phyloP scores from a whole-genome alignment of 2,888 invertebrate genomes.

The Tridacna gigas region DNA sequence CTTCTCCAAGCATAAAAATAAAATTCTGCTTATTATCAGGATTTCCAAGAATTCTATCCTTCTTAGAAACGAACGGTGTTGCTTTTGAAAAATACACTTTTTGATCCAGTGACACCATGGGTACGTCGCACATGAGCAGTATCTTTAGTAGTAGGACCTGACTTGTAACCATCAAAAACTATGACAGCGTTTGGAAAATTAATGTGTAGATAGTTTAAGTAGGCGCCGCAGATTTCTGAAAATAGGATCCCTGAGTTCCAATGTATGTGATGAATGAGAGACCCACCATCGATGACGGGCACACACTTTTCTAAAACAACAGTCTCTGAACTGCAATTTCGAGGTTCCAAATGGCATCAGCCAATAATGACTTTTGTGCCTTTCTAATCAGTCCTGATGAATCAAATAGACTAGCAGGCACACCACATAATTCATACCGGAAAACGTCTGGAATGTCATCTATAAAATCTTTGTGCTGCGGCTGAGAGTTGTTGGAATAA shows the following conservation, averaged over 20 bases:
- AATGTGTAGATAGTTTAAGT: background rate
- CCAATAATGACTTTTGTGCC: background rate
- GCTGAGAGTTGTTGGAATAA: background rate
- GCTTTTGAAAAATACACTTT: background rate
- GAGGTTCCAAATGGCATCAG: background rate
- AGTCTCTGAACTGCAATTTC: background rate
- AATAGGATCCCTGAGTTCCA: background rate
- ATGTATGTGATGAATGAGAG: slow-evolving; percentile 2
- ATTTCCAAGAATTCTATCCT: slow-evolving; percentile 8
- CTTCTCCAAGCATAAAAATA: background rate
- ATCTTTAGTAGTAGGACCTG: slow-evolving; percentile 15
- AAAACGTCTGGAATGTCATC: background rate
- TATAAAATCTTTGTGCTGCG: background rate
- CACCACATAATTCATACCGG: background rate
- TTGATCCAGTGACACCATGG: background rate
- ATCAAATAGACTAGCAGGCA: slow-evolving; percentile 7
- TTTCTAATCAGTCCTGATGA: background rate
- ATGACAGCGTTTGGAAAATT: too few species aligned
- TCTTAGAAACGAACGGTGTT: slow-evolving; percentile 7
- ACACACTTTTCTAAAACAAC: background rate
- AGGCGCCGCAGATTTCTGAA: background rate
- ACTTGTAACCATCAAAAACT: slow-evolving; percentile 21
- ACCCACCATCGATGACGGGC: slow-evolving; percentile 20
- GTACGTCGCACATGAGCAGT: background rate
- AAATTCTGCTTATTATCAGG: slow-evolving; percentile 19